phyloP scores from a whole-genome alignment of 2,113 vertebrate species.

The Tychaedon coryphoeus region DNA sequence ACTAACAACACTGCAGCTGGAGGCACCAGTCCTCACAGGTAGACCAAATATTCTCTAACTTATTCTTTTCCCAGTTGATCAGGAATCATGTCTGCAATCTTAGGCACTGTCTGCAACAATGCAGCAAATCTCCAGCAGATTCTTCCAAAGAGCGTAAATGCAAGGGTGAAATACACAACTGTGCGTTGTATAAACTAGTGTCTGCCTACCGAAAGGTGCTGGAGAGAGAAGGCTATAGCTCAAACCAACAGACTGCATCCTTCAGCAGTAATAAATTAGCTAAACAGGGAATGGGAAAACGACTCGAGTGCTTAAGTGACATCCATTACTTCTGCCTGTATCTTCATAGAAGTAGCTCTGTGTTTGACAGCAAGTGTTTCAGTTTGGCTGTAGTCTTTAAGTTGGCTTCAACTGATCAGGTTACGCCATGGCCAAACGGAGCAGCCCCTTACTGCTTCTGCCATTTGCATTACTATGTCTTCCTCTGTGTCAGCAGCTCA shows the following conservation, averaged over 20 bases:
- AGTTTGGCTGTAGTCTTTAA: background rate
- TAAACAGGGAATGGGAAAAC: background rate
- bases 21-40: fast-evolving
- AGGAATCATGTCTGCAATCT: background rate
- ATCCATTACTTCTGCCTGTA: background rate
- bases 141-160: background rate
- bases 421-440: background rate
- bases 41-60: background rate
- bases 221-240: background rate
- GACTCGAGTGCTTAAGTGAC: background rate
- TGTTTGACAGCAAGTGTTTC: background rate
- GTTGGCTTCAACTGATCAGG: background rate
- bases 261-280: background rate
- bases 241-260: background rate
- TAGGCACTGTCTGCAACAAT: background rate
- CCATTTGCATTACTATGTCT: background rate
- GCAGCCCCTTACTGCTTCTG: background rate
- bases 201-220: background rate
- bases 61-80: background rate
- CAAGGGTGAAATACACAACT: background rate
- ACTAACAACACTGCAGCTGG: background rate
- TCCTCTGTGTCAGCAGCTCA: background rate
- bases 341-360: background rate
- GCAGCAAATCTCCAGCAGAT: background rate
- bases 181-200: background rate